Evolutionary conservation across 1,140 invertebrate species (phyloP).

Genomic region (Scaptomyza graminum): DNA sequence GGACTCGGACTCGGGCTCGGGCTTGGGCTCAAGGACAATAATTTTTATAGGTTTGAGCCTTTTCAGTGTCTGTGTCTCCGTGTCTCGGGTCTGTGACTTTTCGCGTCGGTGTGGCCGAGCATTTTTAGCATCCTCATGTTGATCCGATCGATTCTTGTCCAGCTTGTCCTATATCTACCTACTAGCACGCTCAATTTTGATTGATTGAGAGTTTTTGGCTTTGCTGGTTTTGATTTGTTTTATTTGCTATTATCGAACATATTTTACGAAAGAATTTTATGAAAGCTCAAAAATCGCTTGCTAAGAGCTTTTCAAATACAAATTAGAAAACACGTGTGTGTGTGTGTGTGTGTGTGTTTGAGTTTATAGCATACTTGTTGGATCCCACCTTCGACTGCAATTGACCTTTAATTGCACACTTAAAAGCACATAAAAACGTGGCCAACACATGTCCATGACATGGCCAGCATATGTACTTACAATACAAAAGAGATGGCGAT

Average conservation of each 20-base stretch:
- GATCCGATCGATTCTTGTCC: not conserved
- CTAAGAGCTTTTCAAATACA: conserved; percentile 27
- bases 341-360: not conserved
- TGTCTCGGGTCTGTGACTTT: not conserved
- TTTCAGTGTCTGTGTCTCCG: not conserved
- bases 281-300: conserved; percentile 3
- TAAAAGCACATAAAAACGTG: conserved; percentile 80
- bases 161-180: not conserved
- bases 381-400: conserved; percentile 56
- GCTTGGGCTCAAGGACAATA: no score
- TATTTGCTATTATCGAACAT: conserved; percentile 2
- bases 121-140: not conserved
- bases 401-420: conserved; percentile 81
- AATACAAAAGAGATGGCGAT: conserved; percentile 29
- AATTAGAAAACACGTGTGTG: conserved; percentile 32
- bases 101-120: not conserved
- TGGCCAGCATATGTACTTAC: conserved; percentile 37
- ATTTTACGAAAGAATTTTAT: conserved; percentile 9
- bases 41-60: no score
- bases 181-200: conserved; percentile 4
- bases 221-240: not conserved
- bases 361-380: conserved; percentile 48
- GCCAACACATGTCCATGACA: conserved; percentile 45
- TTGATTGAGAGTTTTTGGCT: not conserved
- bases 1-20: no score